Evolutionary conservation across 2,113 vertebrate genomes (phyloP), one percentile per base, ranked within the genome.

Genomic region (Nibea albiflora): DNA sequence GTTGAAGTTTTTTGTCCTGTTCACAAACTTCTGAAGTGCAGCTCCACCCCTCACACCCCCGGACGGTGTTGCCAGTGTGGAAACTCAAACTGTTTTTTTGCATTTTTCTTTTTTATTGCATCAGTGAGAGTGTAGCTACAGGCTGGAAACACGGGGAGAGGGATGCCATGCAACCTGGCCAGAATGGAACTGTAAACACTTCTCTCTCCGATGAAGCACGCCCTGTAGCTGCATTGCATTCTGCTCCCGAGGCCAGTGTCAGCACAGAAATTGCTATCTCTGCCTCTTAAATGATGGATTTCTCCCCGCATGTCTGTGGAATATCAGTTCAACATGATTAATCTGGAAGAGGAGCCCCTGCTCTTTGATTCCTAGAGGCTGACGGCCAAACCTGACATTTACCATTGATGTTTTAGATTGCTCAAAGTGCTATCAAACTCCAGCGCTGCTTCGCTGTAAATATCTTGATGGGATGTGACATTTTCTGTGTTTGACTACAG

Each of bases 231-330:
- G 62, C 24, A 12, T 65, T 57, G 67, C 17, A 65, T 61, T 72
- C 65, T 62, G 20, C 70, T 78, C 22, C 20, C 26, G 54, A 70
- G 66, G 63, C 54, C 28, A 14, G 20, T 54, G 72, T 50, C 57
- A 61, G 56, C 22, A 22, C 35, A 85, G 73, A 76, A 57, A 76
- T 16, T 60, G 50, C 19, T 70, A 60, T 78, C 52, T 70, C 14
- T 69, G 53, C 35, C 24, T 61, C 22, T 58, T 82, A 44, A 60
- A 79, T 80, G 79, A 89, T 90, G 68, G 74, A 89, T 88, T 81
- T 88, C 54, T 78, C 66, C 24, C 47, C 16, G 61, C 14, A 12
- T 68, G 42, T 78, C 49, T 64, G 61, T 31, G 17, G 67, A 83
- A 73, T 53, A 78, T 81, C 82, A n/a, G 50, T 50, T 81, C 19